Conservation (phyloP, 1,140 invertebrate genomes). For the Muscidifurax raptorellus region DNA sequence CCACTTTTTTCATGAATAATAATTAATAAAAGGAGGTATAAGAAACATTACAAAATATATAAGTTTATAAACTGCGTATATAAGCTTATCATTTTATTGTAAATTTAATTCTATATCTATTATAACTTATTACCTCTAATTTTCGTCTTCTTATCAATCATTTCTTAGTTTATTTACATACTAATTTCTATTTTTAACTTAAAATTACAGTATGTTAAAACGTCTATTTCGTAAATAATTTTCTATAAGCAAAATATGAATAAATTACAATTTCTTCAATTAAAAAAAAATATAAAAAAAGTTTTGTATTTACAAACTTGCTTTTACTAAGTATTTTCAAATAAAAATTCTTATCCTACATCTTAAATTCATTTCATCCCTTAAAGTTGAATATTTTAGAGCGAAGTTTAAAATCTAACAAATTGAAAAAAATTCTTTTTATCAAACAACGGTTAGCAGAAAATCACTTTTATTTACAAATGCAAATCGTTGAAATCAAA, state of each 20-base stretch:
- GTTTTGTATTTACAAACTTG: slow-evolving; percentile 47
- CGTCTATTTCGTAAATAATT: slow-evolving; percentile 32
- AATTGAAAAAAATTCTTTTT: slow-evolving; percentile 38
- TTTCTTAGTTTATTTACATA: slow-evolving; percentile 50
- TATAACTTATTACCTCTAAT: slow-evolving; percentile 50
- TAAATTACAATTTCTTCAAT: slow-evolving; percentile 42
- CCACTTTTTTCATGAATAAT: neutral
- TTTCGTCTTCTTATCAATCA: slow-evolving; percentile 41
- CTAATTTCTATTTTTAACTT: slow-evolving; percentile 44
- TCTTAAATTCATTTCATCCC: slow-evolving; percentile 39
- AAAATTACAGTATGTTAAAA: slow-evolving; percentile 48
- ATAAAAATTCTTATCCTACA: slow-evolving; percentile 35
- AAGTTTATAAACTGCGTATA: slow-evolving; percentile 39
- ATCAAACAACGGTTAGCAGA: slow-evolving; percentile 47
- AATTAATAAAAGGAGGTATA: slow-evolving; percentile 43
- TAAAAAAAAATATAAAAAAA: slow-evolving; percentile 40
- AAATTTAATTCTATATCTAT: slow-evolving; percentile 48
- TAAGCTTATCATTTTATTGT: slow-evolving; percentile 51
- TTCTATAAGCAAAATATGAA: slow-evolving; percentile 46
- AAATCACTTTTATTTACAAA: slow-evolving; percentile 52
- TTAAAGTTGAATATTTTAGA: slow-evolving; percentile 36
- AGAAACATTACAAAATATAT: slow-evolving; percentile 31
- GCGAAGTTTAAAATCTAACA: slow-evolving; percentile 21
- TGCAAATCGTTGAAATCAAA: slow-evolving; percentile 51
- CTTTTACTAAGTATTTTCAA: slow-evolving; percentile 38